These are phyloP conservation scores for Turritopsis rubra DNA, from an alignment of 30 jellyfish, hydroid and myxozoan species.

Conservation along the genomic window DNA sequence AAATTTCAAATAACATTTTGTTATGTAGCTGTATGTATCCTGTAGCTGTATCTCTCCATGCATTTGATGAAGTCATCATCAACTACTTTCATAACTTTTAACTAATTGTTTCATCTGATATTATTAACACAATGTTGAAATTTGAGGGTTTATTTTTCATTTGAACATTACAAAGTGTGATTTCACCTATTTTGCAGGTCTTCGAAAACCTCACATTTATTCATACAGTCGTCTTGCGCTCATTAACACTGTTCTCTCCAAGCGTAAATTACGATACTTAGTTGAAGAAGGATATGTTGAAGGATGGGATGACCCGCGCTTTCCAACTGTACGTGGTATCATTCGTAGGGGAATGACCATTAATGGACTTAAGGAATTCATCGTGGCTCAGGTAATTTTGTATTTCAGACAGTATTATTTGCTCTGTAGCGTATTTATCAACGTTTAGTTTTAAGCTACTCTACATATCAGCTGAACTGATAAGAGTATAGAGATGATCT, in stretches of 20 bases:
- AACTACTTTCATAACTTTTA: too few relatives aligned
- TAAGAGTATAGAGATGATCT: too few relatives aligned
- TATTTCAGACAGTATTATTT: neutral
- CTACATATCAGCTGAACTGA: neutral
- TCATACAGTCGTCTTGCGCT: constrained; percentile 89
- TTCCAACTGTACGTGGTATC: constrained; percentile 94
- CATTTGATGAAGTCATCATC: too few relatives aligned
- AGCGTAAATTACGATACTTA: constrained; percentile 80
- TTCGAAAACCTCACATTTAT: constrained; percentile 75
- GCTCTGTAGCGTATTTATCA: neutral
- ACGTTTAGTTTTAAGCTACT: neutral
- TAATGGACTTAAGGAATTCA: constrained; percentile 86
- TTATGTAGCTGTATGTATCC: too few relatives aligned
- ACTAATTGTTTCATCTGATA: too few relatives aligned
- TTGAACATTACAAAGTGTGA: too few relatives aligned
- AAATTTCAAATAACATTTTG: neutral
- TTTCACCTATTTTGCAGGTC: constrained; percentile 33
- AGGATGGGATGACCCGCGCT: constrained; percentile 98
- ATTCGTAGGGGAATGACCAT: constrained; percentile 89
- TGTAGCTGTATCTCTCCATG: neutral
- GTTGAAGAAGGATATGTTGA: constrained; percentile 91
- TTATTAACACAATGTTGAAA: too few relatives aligned
- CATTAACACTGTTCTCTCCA: constrained; percentile 85
- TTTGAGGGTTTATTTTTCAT: too few relatives aligned
- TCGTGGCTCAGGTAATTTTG: constrained; percentile 72